A percentile compares a stretch with the other conserved stretches of the same genome.
phyloP scores from a whole-genome alignment of 2,113 vertebrate species.

The Crotalus viridis region DNA sequence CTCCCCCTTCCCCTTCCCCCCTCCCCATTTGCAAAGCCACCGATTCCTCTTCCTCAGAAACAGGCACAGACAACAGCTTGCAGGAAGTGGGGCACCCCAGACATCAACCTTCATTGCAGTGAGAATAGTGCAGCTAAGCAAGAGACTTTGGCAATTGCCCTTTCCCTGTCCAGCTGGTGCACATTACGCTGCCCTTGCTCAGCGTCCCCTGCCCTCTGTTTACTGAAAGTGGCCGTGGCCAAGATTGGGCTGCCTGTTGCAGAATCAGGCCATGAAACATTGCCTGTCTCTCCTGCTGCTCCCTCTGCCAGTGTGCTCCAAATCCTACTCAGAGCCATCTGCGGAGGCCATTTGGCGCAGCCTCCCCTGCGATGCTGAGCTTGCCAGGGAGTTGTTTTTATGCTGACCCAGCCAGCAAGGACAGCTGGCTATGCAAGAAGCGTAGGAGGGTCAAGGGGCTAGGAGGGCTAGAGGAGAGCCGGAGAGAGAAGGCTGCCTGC shows the following conservation, averaged over 20 bases:
- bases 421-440: constrained; percentile 22
- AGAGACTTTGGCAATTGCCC: not conserved
- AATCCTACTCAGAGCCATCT: constrained; percentile 13
- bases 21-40: not conserved
- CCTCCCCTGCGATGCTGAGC: not conserved
- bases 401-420: constrained; percentile 16
- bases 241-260: not conserved
- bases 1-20: not conserved
- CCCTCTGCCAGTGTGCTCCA: not conserved
- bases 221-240: not conserved
- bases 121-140: not conserved
- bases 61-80: not conserved
- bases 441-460: constrained; percentile 7
- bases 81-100: not conserved
- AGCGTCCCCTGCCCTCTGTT: fast-evolving
- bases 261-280: not conserved
- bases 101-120: not conserved
- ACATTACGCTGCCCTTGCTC: not conserved
- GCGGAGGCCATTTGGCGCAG: constrained; percentile 24
- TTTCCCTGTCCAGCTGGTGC: not conserved
- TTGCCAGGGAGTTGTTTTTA: not conserved
- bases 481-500: too few relatives aligned
- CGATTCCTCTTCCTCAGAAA: not conserved
- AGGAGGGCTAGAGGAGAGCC: not conserved
- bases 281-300: not conserved